A percentile compares a stretch with the other conserved stretches of the same genome.
Conservation (phyloP, 2,113 vertebrate species). For the Myrmecobius fasciatus region DNA sequence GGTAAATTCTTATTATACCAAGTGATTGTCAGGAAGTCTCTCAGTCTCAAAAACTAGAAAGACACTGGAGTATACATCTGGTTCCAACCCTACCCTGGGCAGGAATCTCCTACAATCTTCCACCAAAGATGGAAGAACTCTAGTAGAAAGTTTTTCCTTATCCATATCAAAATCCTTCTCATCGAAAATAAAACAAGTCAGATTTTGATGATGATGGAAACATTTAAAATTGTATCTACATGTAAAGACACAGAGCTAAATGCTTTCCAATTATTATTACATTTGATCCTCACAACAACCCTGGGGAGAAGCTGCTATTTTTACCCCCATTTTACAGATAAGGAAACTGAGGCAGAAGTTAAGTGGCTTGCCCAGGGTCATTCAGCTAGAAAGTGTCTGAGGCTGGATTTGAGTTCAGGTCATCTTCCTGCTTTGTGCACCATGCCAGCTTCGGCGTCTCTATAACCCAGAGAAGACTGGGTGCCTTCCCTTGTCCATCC, state of each 20-base stretch:
- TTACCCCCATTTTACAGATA: not conserved
- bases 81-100: too few species aligned
- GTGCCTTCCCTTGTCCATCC: not conserved
- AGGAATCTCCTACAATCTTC: too few species aligned
- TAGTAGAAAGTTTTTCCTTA: not conserved
- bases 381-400: too few species aligned
- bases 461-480: not conserved
- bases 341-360: not conserved
- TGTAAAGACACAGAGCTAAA: too few species aligned
- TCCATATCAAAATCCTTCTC: not conserved
- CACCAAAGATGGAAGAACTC: not conserved
- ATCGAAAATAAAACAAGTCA: too few species aligned
- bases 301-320: not conserved
- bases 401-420: too few species aligned
- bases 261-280: not conserved
- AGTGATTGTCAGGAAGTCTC: too few species aligned
- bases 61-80: too few species aligned
- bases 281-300: too few species aligned
- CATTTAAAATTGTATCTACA: not conserved
- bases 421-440: too few species aligned
- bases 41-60: too few species aligned
- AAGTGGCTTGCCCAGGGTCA: not conserved
- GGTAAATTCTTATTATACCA: too few species aligned
- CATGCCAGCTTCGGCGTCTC: not conserved
- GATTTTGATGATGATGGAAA: not conserved